Evolutionary conservation across 1,140 invertebrate species (phyloP).

Genomic region (Drosophila tsacasi): DNA sequence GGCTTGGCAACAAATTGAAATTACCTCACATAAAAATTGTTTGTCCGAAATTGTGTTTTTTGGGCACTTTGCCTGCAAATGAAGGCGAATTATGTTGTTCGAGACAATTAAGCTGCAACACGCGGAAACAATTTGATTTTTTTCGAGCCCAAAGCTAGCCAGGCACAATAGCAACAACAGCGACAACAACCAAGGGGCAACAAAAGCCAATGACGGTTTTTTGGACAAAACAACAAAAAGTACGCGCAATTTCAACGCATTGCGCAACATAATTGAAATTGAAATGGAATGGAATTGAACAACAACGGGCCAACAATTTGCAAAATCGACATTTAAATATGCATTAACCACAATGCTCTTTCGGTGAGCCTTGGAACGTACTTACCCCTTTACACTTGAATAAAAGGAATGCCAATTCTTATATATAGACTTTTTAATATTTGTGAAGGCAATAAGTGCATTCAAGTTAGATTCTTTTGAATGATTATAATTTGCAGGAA

Average conservation of each 20-base stretch:
- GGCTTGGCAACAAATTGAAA: constrained; percentile 69
- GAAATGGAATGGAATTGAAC: constrained; percentile 55
- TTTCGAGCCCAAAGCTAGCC: constrained; percentile 49
- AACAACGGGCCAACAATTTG: constrained; percentile 73
- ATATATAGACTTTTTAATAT: neutral
- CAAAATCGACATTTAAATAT: constrained; percentile 80
- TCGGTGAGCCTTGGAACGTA: constrained; percentile 45
- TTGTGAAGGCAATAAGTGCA: neutral
- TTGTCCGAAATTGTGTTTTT: constrained; percentile 48
- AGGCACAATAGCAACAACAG: constrained; percentile 35
- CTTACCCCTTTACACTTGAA: constrained; percentile 13
- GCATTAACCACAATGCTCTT: constrained; percentile 59
- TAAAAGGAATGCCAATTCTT: neutral
- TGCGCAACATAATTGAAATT: constrained; percentile 79
- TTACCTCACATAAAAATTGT: constrained; percentile 76
- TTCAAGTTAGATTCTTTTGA: no score
- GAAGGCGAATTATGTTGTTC: constrained; percentile 76
- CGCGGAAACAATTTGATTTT: constrained; percentile 76
- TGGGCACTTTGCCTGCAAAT: constrained; percentile 62
- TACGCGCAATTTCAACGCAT: constrained; percentile 80
- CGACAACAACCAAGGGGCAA: constrained; percentile 12
- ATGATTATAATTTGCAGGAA: neutral
- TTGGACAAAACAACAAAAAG: constrained; percentile 56
- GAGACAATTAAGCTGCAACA: constrained; percentile 78
- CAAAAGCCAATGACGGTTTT: constrained; percentile 66